These are phyloP conservation scores for Apostichopus californicus DNA, from an alignment of 35 echinoderm and acorn worm genomes.

Conservation along the genomic window DNA sequence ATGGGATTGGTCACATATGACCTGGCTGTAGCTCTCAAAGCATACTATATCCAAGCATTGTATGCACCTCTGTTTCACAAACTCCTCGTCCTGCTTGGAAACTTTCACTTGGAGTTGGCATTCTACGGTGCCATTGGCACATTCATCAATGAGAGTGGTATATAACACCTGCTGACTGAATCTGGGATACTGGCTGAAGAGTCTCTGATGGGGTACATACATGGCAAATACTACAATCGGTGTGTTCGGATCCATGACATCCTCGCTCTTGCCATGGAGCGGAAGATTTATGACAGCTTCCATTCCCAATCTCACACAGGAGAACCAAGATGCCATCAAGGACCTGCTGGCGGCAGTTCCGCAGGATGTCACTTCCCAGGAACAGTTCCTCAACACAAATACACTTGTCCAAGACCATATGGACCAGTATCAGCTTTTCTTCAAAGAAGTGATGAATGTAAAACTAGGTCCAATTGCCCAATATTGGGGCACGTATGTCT, in stretches of 20 bases:
- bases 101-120: constrained; percentile 67
- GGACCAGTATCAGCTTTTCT: constrained; percentile 66
- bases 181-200: constrained; percentile 65
- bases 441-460: constrained; percentile 56
- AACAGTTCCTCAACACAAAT: constrained; percentile 50
- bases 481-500: constrained; percentile 68
- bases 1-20: constrained; percentile 56
- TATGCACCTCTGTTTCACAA: constrained; percentile 53
- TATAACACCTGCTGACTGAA: constrained; percentile 71
- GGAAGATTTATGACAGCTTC: constrained; percentile 67
- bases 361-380: constrained; percentile 33
- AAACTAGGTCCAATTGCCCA: constrained; percentile 60
- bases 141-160: constrained; percentile 75
- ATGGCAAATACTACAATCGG: constrained; percentile 70
- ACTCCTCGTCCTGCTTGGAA: constrained; percentile 71
- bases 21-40: constrained; percentile 65
- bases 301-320: constrained; percentile 42
- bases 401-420: constrained; percentile 56
- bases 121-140: constrained; percentile 69
- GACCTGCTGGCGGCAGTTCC: constrained; percentile 55
- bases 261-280: constrained; percentile 63
- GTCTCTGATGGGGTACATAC: constrained; percentile 60
- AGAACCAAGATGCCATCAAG: constrained; percentile 46
- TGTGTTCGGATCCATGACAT: constrained; percentile 71
- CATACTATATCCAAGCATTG: constrained; percentile 62